Base-by-base conservation (phyloP, 2,113 vertebrate genomes). In the Aviceda subcristata region DNA sequence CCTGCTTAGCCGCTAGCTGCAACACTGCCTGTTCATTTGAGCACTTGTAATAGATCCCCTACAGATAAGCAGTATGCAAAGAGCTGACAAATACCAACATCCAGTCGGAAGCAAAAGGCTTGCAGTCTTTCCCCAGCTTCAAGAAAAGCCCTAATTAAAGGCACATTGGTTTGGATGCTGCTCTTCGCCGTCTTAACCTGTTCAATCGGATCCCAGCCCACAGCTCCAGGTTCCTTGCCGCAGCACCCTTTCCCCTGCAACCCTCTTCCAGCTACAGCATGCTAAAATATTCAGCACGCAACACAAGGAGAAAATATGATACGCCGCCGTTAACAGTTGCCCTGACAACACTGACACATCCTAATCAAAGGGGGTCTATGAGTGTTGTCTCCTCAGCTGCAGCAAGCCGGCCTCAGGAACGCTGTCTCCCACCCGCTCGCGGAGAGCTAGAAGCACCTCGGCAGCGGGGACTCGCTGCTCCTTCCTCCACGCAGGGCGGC, bases 301-400 rank as follows among this genome's bases (percentile, higher is more conserved):
- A 94, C 93, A 94, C 97, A 95, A 91, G 76, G 76, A 96, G 88
- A 98, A 98, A 98, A 98, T 96, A 97, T 95, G 98, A 99, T 98
- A 92, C 83, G 95, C 96, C 85, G 94, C 96, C 60, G 97, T 88
- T 95, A 98, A 93, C 97, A 97, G 99, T 99, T 98, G 97, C 98
- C 98, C 98, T 98, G 98, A 99, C 99, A 98, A 99, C 99, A 96
- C 97, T 72, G 96, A 98, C 97, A 98, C 94, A 92, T 96, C 97
- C 97, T 94, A 97, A 97, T 98, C 96, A 96, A 94, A 95, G 95
- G 90, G 95, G 91, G 97, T 94, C 94, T 57, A 24, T 69, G 85
- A 94, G 88, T 41, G 18, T 86, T 90, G 91, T 91, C 89, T 95
- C 96, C 94, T 55, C 56, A 88, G 95, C 87, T 41, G 96, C 95